Evolutionary conservation across 2,797 vertebrate genomes (phyloP).

Genomic region (Melanogrammus aeglefinus): DNA sequence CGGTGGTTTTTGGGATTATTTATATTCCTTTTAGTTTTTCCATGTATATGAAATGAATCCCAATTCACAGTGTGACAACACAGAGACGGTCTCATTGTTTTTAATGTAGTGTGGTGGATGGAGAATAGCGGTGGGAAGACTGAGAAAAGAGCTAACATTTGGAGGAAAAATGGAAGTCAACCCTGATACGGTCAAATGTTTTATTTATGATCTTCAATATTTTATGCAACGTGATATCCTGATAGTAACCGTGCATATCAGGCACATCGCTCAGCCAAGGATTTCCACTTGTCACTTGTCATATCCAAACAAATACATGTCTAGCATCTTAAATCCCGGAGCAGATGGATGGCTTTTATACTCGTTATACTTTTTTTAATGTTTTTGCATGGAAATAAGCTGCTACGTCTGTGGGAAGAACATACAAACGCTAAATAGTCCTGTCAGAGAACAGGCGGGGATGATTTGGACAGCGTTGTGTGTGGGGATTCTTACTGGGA

Average conservation of each 20-base stretch:
- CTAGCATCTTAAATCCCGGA: not conserved
- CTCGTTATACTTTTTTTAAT: not conserved
- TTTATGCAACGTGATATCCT: not conserved
- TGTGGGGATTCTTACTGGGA: not conserved
- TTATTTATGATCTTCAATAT: not conserved
- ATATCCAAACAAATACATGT: not conserved
- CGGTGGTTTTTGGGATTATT: not conserved
- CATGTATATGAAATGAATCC: not conserved
- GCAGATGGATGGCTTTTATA: not conserved
- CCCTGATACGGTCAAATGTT: not conserved
- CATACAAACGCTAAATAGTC: not conserved
- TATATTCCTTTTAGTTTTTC: not conserved
- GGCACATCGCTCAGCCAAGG: not conserved
- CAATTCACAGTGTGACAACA: not conserved
- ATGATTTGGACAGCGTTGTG: not conserved
- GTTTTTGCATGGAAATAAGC: not conserved
- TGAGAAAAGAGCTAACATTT: not conserved
- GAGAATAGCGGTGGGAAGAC: not conserved
- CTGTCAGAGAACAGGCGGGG: not conserved
- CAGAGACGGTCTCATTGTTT: not conserved
- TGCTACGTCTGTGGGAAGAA: not conserved
- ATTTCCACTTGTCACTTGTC: constrained; percentile 2
- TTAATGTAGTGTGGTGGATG: not conserved
- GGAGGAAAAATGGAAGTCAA: not conserved
- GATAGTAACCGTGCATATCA: not conserved